These are phyloP conservation scores for Coendou prehensilis DNA, from an alignment of 2,797 vertebrate genomes.

Conservation along the genomic window DNA sequence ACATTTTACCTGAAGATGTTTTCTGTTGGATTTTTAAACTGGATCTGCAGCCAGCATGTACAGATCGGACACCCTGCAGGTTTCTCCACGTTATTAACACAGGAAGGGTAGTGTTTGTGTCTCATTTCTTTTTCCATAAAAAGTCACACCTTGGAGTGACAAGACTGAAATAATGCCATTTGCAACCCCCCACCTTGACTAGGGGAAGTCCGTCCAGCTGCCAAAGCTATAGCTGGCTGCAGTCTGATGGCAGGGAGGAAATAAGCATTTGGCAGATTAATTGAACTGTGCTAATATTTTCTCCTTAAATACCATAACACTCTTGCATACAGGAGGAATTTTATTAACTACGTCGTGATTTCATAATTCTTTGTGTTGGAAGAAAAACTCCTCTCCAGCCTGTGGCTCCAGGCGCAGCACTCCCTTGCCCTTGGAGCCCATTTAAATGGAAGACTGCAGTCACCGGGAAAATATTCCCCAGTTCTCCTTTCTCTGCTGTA, in stretches of 20 bases:
- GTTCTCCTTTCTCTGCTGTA: slow-evolving; percentile 28
- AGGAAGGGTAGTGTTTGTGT: not conserved
- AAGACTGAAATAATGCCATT: not conserved
- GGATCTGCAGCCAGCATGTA: not conserved
- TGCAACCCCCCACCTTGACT: not conserved
- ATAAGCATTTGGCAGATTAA: not conserved
- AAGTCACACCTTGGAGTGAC: not conserved
- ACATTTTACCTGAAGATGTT: not conserved
- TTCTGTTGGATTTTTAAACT: not conserved
- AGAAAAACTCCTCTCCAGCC: slow-evolving; percentile 48
- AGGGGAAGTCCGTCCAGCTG: not conserved
- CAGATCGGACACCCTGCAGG: not conserved
- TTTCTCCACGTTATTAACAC: not conserved
- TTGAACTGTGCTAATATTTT: not conserved
- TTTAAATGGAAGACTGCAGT: slow-evolving; percentile 35
- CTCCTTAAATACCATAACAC: not conserved
- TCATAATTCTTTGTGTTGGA: slow-evolving; percentile 15
- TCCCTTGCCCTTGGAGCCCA: not conserved
- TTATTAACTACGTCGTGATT: not conserved
- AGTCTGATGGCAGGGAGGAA: not conserved
- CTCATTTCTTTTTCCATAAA: slow-evolving; percentile 19
- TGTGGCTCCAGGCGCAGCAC: not conserved
- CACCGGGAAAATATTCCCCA: not conserved
- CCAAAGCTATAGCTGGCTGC: not conserved
- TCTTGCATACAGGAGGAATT: not conserved